phyloP scores from a whole-genome alignment of 2,113 vertebrate genomes.

The Rhadina sibilatrix region DNA sequence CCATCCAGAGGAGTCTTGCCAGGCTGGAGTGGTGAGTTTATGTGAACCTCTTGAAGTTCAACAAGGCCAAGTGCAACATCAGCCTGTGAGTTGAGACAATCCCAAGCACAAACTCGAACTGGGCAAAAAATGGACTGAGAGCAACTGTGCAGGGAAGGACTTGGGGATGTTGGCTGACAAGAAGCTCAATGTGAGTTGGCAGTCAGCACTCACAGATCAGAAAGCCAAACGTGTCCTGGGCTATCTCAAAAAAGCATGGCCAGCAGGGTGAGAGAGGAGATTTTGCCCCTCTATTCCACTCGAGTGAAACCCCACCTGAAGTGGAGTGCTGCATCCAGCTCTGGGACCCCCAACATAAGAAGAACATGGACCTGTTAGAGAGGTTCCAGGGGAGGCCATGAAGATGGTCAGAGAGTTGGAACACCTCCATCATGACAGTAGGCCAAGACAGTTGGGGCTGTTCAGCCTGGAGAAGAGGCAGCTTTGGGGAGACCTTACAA shows the following conservation, averaged over 20 bases:
- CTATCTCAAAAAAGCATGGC: neutral
- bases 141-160: neutral
- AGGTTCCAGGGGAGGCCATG: neutral
- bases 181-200: neutral
- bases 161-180: neutral
- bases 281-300: neutral
- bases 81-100: neutral
- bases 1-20: neutral
- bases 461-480: neutral
- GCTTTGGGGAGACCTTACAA: neutral
- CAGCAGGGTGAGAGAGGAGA: accelerated
- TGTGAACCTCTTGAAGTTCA: neutral
- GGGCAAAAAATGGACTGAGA: neutral
- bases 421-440: neutral
- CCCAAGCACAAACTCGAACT: neutral
- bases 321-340: neutral
- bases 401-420: neutral
- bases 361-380: neutral
- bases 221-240: neutral
- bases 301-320: neutral
- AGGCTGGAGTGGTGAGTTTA: neutral
- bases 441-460: neutral
- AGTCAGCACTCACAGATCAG: neutral
- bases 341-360: neutral
- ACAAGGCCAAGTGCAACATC: neutral